These are phyloP conservation scores for Daubentonia madagascariensis DNA, from an alignment of 2,113 vertebrate species.

Conservation along the genomic window DNA sequence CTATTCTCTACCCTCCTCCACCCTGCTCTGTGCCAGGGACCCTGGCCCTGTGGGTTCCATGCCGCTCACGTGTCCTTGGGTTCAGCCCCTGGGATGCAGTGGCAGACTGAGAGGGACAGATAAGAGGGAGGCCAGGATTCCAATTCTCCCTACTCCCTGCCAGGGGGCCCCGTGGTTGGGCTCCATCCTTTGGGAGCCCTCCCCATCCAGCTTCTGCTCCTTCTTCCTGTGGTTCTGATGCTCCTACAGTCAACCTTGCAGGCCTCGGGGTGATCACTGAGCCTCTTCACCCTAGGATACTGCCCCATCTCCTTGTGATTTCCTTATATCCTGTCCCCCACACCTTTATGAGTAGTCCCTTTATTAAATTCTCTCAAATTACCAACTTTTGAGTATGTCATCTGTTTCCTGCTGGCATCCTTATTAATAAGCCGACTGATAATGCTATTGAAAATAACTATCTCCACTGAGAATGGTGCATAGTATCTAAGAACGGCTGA, in stretches of 20 bases:
- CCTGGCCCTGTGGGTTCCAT: neutral
- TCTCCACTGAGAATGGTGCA: neutral
- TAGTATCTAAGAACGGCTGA: neutral
- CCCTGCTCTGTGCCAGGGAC: neutral
- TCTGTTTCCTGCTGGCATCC: neutral
- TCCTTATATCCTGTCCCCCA: neutral
- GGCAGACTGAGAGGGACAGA: neutral
- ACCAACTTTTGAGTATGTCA: neutral
- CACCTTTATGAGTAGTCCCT: neutral
- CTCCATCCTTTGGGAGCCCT: neutral
- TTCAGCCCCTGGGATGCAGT: neutral
- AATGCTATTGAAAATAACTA: neutral
- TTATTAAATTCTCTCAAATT: neutral
- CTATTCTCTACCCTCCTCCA: neutral
- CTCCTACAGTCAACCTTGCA: neutral
- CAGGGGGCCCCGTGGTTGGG: rapidly evolving
- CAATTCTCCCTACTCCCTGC: neutral
- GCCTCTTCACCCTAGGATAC: neutral
- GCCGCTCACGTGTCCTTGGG: neutral
- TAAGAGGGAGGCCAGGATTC: neutral
- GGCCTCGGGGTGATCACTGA: too few relatives aligned
- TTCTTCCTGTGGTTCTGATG: neutral
- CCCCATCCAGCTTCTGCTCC: neutral
- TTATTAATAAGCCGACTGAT: neutral
- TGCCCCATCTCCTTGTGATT: neutral